Evolutionary conservation across 53 echinoderm and acorn worm species (phyloP).

Genomic region (Echinometra lucunter): DNA sequence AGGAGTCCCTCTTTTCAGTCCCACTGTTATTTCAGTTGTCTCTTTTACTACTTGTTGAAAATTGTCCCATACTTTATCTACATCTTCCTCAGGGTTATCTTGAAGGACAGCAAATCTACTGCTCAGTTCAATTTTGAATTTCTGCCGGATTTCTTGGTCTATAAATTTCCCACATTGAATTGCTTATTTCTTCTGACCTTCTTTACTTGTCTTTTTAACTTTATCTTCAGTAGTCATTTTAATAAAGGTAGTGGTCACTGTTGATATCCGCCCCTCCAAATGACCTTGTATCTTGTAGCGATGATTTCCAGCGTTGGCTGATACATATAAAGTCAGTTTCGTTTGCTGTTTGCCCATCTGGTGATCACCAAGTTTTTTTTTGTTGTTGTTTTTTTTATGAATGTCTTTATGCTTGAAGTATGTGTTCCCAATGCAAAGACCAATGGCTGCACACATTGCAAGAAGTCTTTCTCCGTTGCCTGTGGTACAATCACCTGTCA

Average conservation of each 20-base stretch:
- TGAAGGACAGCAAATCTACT: background rate
- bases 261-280: background rate
- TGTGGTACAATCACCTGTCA: background rate
- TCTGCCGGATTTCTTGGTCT: background rate
- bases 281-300: background rate
- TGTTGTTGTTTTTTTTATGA: no score
- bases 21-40: background rate
- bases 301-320: constrained; percentile 7
- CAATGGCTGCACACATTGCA: background rate
- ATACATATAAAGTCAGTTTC: constrained; percentile 49
- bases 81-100: background rate
- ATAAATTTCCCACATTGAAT: background rate
- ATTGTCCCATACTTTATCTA: background rate
- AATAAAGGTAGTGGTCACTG: constrained; percentile 25
- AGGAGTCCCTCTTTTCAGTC: background rate
- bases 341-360: constrained; percentile 24
- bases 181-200: constrained; percentile 1
- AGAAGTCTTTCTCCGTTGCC: constrained; percentile 2
- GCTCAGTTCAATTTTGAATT: constrained; percentile 23
- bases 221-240: background rate
- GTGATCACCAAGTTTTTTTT: background rate
- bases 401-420: background rate
- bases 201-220: background rate
- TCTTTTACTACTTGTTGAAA: constrained; percentile 8
- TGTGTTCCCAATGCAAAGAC: background rate